Base-by-base conservation (phyloP, 2,888 invertebrate genomes). In the Hypena proboscidalis region DNA sequence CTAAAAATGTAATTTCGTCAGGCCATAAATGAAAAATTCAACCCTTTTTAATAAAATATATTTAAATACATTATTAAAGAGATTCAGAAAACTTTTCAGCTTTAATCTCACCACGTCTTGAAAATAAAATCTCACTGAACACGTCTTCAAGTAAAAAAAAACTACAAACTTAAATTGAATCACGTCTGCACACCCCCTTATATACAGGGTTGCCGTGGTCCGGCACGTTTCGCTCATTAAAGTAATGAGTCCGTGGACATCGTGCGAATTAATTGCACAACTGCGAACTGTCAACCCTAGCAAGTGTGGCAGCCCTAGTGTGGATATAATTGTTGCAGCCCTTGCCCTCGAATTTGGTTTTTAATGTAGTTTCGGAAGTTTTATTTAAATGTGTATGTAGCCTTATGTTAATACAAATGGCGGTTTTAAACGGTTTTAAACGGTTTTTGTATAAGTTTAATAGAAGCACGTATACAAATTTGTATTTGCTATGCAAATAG, bases 161-260 rank as follows among this genome's bases (percentile, higher is more conserved):
- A 39, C 36, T 37, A 17, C 45, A 37, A 49, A 45, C 26, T 38
- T 35, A 52, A 52, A 58, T 54, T 8, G 46, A 48, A 58, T 47
- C 37, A 45, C 21, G 27, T 44, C 37, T 54, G 32, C 11, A 41
- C 44, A 33, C 40, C 44, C 50, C 57, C 48, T 52, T 57, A 55
- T 45, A 38, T 33, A 30, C 58, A 70, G 73, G 71, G 70, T 48
- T 69, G 70, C 35, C 58, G 37, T 57, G 45, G 56, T 34, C 67
- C 61, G 58, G 67, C 76, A 77, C 78, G 79, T 74, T 54, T 49
- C 62, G 13, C 77, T 83, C 83, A 83, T 85, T 85, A 84, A 76
- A 74, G 72, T 83, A 85, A 84, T 80, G 83, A 80, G 74, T 33
- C 60, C 49, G 69, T 62, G 77, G 74, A 77, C 82, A 77, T 53